Base-by-base conservation (phyloP, 2,888 invertebrate species). In the Hecatera dysodea region DNA sequence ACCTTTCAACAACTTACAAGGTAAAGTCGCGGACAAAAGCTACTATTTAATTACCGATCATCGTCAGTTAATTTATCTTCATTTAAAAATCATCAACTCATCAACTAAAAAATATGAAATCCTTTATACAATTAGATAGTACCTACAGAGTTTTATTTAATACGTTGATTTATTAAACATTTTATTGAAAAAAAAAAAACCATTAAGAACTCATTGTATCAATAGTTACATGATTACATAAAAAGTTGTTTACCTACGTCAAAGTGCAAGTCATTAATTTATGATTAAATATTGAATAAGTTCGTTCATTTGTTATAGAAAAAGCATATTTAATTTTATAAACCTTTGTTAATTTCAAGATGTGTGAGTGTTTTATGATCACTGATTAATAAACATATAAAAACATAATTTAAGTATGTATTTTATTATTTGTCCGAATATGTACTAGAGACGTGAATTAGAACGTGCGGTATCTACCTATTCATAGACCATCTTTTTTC, bases 221-320 rank as follows among this genome's bases (percentile, higher is more conserved):
- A 62, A 44, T 48, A 55, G 53, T 15, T 55, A 15, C 6, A 59
- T 46, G 22, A 24, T 44, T 63, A 22, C 0, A 53, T 53, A 63
- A 68, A 75, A 67, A 67, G 33, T 55, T 53, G n/a, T 55, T 55
- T 29, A 27, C 24, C 15, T 24, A 27, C 15, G 33, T 33, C 24
- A 56, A 56, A 44, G 12, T 48, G 60, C 68, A 66, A 62, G 52
- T 67, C 68, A 78, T 68, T 33, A 2, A 22, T 68, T 48, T 62
- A 57, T 73, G 8, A 79, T 64, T 44, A 42, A 17, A 0, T 8
- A 48, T 56, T 33, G 33, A 42, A 39, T 61, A 36, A 50, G 44
- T 39, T n/a, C 22, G 22, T 52, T 27, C 22, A 36, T 17, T 27
- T 6, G 5, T 42, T 22, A 44, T 17, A 22, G n/a, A 12, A 29